Evolutionary conservation across 2,888 invertebrate species (phyloP).

Genomic region (Brenthis hecate): DNA sequence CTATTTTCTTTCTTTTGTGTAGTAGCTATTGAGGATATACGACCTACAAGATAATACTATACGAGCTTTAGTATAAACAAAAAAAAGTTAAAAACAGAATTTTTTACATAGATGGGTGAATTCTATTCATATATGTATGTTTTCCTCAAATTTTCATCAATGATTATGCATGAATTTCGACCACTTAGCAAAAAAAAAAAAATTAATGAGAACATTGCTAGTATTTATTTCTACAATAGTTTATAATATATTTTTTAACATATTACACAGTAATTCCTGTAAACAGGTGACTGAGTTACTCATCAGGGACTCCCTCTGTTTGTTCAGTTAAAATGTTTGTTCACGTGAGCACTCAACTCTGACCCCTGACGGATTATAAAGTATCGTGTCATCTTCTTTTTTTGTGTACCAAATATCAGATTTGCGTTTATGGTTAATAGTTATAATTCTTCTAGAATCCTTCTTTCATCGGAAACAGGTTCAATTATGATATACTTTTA

Average conservation of each 20-base stretch:
- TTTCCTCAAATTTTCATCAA: no score
- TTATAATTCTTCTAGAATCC: neutral
- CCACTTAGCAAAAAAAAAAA: no score
- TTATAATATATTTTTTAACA: neutral
- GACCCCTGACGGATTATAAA: constrained; percentile 50
- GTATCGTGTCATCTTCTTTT: constrained; percentile 40
- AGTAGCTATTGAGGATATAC: no score
- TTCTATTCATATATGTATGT: no score
- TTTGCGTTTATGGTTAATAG: neutral
- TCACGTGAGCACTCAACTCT: constrained; percentile 47
- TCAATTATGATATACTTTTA: neutral
- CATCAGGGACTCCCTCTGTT: constrained; percentile 57
- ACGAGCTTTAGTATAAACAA: no score
- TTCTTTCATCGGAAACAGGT: neutral
- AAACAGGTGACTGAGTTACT: constrained; percentile 29
- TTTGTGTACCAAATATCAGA: constrained; percentile 5
- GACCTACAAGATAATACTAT: no score
- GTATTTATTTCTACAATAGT: no score
- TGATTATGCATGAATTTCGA: no score
- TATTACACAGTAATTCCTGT: constrained; percentile 15
- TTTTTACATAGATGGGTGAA: no score
- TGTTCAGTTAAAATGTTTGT: constrained; percentile 74
- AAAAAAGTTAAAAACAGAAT: no score
- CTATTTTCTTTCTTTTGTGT: no score
- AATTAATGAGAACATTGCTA: no score